These are phyloP conservation scores for Plutella xylostella DNA, from an alignment of 2,888 invertebrate species.

Conservation along the genomic window DNA sequence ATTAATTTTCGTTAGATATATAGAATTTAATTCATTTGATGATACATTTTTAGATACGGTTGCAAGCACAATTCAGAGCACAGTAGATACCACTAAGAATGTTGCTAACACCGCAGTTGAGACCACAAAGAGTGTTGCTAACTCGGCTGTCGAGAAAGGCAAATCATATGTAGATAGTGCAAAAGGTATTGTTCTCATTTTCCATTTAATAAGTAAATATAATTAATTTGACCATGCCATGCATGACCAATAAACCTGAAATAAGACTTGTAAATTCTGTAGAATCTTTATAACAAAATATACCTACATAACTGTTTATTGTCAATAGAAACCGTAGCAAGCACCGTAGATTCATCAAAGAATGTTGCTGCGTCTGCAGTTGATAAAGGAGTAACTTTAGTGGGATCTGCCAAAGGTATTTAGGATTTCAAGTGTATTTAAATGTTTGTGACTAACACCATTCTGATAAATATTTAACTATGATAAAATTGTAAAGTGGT, in stretches of 20 bases:
- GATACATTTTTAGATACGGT: slow-evolving; percentile 10
- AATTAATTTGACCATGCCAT: slow-evolving; percentile 13
- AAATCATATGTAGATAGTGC: too few species aligned
- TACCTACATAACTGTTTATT: too few species aligned
- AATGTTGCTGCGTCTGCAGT: slow-evolving; percentile 23
- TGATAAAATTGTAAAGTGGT: too few species aligned
- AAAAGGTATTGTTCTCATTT: too few species aligned
- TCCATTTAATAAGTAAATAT: background rate
- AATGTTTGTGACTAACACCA: background rate
- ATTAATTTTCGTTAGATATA: background rate
- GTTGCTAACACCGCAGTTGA: slow-evolving; percentile 13
- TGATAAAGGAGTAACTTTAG: slow-evolving; percentile 22
- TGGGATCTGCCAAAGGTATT: slow-evolving; percentile 30
- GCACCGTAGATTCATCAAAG: slow-evolving; percentile 20
- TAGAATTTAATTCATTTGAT: background rate
- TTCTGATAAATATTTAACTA: too few species aligned
- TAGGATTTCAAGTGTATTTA: background rate
- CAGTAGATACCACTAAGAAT: slow-evolving; percentile 22
- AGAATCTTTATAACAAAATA: too few species aligned
- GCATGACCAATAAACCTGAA: too few species aligned
- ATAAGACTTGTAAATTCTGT: too few species aligned
- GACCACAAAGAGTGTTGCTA: slow-evolving; percentile 12
- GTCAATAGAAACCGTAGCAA: slow-evolving; percentile 18
- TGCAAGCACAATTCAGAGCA: slow-evolving; percentile 19
- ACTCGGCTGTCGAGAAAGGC: too few species aligned